A percentile compares a stretch with the other conserved stretches of the same genome.
phyloP scores from a whole-genome alignment of 2,888 invertebrate species.

The Trichopoda pennipes region DNA sequence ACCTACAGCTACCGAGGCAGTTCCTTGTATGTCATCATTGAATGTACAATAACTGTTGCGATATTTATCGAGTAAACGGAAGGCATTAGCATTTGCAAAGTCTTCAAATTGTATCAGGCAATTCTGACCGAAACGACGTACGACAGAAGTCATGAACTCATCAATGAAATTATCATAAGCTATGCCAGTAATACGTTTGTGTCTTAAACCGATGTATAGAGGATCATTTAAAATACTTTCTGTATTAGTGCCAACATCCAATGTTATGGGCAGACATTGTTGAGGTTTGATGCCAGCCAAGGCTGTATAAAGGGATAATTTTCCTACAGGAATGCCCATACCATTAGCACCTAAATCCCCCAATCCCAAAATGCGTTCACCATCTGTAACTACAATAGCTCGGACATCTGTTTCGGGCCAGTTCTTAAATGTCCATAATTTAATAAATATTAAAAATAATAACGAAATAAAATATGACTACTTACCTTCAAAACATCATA shows the following conservation, averaged over 20 bases:
- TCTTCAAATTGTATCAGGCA: slow-evolving; percentile 97
- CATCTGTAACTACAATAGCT: slow-evolving; percentile 97
- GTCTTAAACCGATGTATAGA: slow-evolving; percentile 95
- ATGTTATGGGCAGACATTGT: slow-evolving; percentile 95
- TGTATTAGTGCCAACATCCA: slow-evolving; percentile 96
- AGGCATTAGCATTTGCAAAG: slow-evolving; percentile 98
- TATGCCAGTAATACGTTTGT: slow-evolving; percentile 90
- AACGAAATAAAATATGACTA: not conserved
- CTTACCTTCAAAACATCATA: slow-evolving; percentile 93
- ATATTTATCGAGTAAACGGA: slow-evolving; percentile 94
- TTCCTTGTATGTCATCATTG: slow-evolving; percentile 99
- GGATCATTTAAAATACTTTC: slow-evolving; percentile 93
- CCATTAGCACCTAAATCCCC: slow-evolving; percentile 98
- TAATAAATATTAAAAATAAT: slow-evolving; percentile 9
- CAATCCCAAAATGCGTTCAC: slow-evolving; percentile 97
- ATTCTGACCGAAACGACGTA: slow-evolving; percentile 91
- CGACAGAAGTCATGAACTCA: slow-evolving; percentile 97
- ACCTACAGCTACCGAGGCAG: slow-evolving; percentile 97
- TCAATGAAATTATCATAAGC: slow-evolving; percentile 96
- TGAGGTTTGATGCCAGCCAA: slow-evolving; percentile 97
- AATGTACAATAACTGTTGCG: slow-evolving; percentile 95
- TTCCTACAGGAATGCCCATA: slow-evolving; percentile 99
- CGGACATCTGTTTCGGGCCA: slow-evolving; percentile 94
- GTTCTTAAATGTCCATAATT: slow-evolving; percentile 72
- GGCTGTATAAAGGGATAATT: slow-evolving; percentile 97